Base-by-base conservation (phyloP, 2,888 invertebrate genomes). In the Drosophila colorata region DNA sequence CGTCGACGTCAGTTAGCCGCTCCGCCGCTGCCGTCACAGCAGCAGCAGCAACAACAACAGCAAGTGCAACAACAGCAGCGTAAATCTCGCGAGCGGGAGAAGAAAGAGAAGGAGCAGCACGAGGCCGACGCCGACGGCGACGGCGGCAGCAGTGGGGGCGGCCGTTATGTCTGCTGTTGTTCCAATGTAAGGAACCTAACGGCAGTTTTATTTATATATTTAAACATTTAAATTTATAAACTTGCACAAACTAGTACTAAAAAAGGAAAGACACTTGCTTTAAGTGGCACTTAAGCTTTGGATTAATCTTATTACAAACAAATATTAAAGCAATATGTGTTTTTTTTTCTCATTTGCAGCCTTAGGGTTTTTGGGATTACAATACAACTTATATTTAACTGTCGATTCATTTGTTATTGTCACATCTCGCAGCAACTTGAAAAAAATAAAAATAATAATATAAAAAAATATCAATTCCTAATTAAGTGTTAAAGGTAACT, bases 131-230 rank as follows among this genome's bases (percentile, higher is more conserved):
- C 59, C 52, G 69, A 76, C 16, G 58, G 75, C 38, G 48, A 67
- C 14, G 46, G 57, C 13, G 52, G 67, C 37, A 63, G 78, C 35
- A 56, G 60, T 13, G 49, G 67, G n/a, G 73, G 53, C 6, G 41
- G 69, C n/a, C 73, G 78, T n/a, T 88, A 89, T 68, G 85, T 88
- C 16, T 92, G 92, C 76, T 92, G 92, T 68, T 91, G 92, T 71
- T 76, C 91, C 40, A 90, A 89, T 78, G 92, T 92, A 90, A 92
- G 90, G 40, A 37, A 48, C 18, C 16, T 11, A 14, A 23, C 18
- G 40, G 18, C 37, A 23, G 9, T 7, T 4, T 4, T 3, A 18
- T 13, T 33, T 40, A 28, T 38, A 38, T 9, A 5, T n/a, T 4
- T 20, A 31, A 2, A 14, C 8, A 40, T 18, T 18, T 25, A 28